Base-by-base conservation (phyloP, 2,888 invertebrate species). In the Brachypalpus laphriformis region DNA sequence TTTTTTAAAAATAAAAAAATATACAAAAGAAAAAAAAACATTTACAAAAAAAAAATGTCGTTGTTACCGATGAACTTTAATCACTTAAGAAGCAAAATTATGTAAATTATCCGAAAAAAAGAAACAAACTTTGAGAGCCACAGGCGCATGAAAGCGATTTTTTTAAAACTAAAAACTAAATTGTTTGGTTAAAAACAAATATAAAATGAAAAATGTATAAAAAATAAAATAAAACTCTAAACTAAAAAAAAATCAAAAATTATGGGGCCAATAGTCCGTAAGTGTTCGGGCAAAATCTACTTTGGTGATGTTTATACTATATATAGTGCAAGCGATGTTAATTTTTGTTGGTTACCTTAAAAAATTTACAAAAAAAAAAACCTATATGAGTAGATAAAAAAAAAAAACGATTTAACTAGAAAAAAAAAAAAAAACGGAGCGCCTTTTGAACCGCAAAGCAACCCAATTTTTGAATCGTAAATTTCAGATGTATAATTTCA, bases 401-500 rank as follows among this genome's bases (percentile, higher is more conserved):
- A 87, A 87, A 81, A 87, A 82, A 42, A 20, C 66, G 74, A 85
- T 75, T 80, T 86, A 87, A 85, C 66, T 78, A 78, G 86, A 87
- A 82, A 87, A 72, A 82, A 87, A 82, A 87, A 72, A 82, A 82
- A 77, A 85, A 70, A 42, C 85, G 85, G 85, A 85, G 85, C 85
- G 85, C 81, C 85, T 76, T 85, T 85, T 85, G 81, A 85, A 75
- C 70, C 86, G 82, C 83, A 87, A 76, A 82, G 66, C 68, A 87
- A 85, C 87, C 70, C 85, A 86, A 87, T 87, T 88, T 90, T 90
- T 89, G 89, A 91, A 92, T 91, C 91, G 90, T 90, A 91, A 90
- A 90, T 92, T 92, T 92, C 92, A 92, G 92, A 92, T 92, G 91
- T 92, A 91, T 90, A 90, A 91, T 91, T 91, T 90, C 90, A 91